Conservation (phyloP, 2,113 vertebrate genomes). For the Leucopsar rothschildi region DNA sequence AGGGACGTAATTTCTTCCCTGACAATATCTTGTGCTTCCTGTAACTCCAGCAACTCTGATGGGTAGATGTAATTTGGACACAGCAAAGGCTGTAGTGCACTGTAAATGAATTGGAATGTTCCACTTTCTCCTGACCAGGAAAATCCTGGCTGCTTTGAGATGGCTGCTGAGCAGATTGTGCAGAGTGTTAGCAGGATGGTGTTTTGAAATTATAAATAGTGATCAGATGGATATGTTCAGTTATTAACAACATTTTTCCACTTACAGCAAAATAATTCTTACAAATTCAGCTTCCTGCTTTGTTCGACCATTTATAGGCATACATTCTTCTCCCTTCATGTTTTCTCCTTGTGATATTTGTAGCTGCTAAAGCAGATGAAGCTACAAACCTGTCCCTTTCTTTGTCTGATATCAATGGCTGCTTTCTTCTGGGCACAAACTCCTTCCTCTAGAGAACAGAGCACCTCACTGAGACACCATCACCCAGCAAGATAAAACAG, state of each 20-base stretch:
- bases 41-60: neutral
- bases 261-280: neutral
- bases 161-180: neutral
- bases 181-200: neutral
- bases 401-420: neutral
- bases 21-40: neutral
- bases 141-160: neutral
- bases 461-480: neutral
- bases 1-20: conserved; percentile 8
- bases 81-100: neutral
- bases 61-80: neutral
- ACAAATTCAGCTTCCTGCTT: neutral
- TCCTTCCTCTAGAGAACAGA: neutral
- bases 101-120: neutral
- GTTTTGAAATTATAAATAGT: neutral
- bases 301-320: neutral
- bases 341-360: conserved; percentile 12
- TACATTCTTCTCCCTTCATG: neutral
- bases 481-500: neutral
- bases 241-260: conserved; percentile 34
- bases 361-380: conserved; percentile 21
- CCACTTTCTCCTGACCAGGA: neutral
- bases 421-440: neutral
- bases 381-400: neutral
- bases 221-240: neutral